Evolutionary conservation across 2,113 vertebrate genomes (phyloP).

Genomic region (Crotophaga sulcirostris): DNA sequence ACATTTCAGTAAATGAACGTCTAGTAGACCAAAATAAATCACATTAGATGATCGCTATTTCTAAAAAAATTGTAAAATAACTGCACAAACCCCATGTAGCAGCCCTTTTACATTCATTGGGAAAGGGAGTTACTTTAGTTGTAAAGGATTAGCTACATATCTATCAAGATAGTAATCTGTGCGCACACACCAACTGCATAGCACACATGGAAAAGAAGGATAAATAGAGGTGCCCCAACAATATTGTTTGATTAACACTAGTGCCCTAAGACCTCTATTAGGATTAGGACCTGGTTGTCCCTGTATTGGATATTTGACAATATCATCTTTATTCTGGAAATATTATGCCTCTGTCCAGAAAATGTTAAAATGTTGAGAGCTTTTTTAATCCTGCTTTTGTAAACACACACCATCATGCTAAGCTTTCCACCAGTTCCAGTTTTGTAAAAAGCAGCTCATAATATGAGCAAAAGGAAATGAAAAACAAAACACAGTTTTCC

Average conservation of each 20-base stretch:
- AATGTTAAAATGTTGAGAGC: background rate
- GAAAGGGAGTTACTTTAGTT: background rate
- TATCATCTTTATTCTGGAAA: background rate
- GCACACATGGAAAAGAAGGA: background rate
- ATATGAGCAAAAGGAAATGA: background rate
- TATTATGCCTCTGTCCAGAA: background rate
- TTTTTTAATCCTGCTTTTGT: background rate
- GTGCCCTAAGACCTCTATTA: background rate
- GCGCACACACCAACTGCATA: background rate
- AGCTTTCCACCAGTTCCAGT: background rate
- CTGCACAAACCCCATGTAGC: background rate
- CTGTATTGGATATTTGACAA: background rate
- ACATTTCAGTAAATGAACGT: background rate
- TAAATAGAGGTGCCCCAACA: background rate
- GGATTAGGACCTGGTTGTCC: background rate
- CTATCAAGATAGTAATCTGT: background rate
- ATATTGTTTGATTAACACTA: background rate
- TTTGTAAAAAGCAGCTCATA: background rate
- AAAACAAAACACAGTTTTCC: background rate
- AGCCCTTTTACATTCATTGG: background rate
- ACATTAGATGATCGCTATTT: background rate
- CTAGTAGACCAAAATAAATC: background rate
- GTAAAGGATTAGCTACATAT: background rate
- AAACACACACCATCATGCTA: background rate
- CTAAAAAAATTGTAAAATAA: background rate